Evolutionary conservation across 2,797 vertebrate genomes (phyloP), one percentile per base, ranked within the genome.

Genomic region (Discoglossus pictus): DNA sequence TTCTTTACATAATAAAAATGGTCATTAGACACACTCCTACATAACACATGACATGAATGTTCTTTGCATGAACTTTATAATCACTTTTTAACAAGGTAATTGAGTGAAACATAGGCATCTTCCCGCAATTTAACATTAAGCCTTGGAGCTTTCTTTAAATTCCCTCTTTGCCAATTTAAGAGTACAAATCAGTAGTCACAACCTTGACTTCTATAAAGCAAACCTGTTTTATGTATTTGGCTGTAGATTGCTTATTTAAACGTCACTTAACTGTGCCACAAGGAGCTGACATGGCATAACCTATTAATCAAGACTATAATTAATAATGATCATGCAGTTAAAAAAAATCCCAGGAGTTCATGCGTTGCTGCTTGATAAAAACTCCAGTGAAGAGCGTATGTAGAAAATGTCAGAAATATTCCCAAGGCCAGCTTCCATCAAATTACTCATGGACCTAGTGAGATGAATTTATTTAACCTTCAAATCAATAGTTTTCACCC

Each of bases 351-450:
- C 72, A 78, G 72, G 67, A 73, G 75, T 84, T 84, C 78, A 80
- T 67, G 82, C 79, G 74, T 80, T 80, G 74, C 69, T 82, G 73
- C 76, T 75, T 79, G 78, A 72, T 78, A 78, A 84, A 78, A 70
- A 79, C 59, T 75, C 75, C 12, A 73, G 56, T 0, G 0, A 78
- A 75, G 74, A 79, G 71, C 66, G 10, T 40, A 54, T 71, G 73
- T 75, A 82, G 73, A 60, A 78, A 74, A 73, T 82, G 81, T 78
- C 78, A 86, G 75, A 79, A 83, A 80, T 75, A 81, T 83, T 84
- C 82, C 85, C 79, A 83, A 83, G 84, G 82, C 83, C 77, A 83
- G 72, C 78, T 82, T 84, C 76, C 76, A 84, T 80, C 79, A 84
- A 81, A 79, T 85, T 84, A 46, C 78, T 82, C 81, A 74, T 80